Evolutionary conservation across 2,888 invertebrate genomes (phyloP), one percentile per base, ranked within the genome.

Genomic region (Leptopilina syphax): DNA sequence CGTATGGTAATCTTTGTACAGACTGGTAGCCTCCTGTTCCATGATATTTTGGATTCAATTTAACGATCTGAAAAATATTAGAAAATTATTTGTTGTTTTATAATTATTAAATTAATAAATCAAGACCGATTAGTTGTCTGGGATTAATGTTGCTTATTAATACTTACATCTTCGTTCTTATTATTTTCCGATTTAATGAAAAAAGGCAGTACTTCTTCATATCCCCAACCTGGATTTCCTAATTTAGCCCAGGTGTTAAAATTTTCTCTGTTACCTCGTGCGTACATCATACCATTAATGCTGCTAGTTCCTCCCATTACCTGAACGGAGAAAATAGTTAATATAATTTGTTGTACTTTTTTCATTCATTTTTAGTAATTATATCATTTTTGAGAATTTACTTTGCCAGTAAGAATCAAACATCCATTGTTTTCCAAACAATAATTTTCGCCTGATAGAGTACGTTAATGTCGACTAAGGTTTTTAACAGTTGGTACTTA

Each of bases 391-490:
- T 18, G 3, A 18, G 2, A 13, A 60, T 1, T 60, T 60, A 63
- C 63, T 24, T 63, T 63, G n/a, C 63, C 63, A 5, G 2, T 24
- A n/a, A 63, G 2, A 1, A 8, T 9, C 7, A 0, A 1, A 24
- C 63, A 63, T 24, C 63, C 63, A 9, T 63, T 63, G 7, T 18
- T 18, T 63, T 5, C 97, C 89, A 97, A 93, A 90, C 97, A 97
- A n/a, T 95, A 94, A 7, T 94, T 95, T 65, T 95, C 95, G 87
- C 96, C 96, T 0, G 98, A 97, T 90, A 98, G 97, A 1, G 97
- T 97, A 92, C 97, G 98, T 91, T 97, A 98, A 89, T 97, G 95
- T 98, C 98, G 98, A 91, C 98, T 98, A 77, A 98, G 93, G 89
- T 96, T 89, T 96, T 95, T 82, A 96, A 97, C 12, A 97, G 93